Base-by-base conservation (phyloP, 2,888 invertebrate species). In the Lepidocyrtinus sp. region DNA sequence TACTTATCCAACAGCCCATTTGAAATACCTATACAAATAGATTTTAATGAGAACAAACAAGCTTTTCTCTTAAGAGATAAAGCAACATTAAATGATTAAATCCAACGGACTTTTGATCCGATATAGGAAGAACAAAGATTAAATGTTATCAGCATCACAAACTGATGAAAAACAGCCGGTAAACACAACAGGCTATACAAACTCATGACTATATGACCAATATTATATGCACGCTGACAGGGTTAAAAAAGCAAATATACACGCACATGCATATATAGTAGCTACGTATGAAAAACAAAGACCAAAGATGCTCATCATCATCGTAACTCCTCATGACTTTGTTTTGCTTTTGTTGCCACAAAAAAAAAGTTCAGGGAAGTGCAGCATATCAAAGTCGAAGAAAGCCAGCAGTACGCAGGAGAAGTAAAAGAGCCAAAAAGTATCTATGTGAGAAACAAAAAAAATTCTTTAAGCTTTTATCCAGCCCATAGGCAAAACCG, bases 401-500 rank as follows among this genome's bases (percentile, higher is more conserved):
- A 26, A 36, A 36, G 12, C 36, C 36, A 36, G 36, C 5, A 7
- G 36, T 36, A 36, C 5, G 36, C 36, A 36, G 5, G 5, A 7
- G 36, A 36, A 36, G 12, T 7, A 36, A 12, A 12, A 36, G 36
- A 36, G 36, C 5, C 5, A 36, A 36, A n/a, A 36, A 36, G 36
- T 36, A 36, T 12, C 5, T 5, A 5, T 7, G 12, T 36, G 36
- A 12, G 5, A 36, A 36, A 36, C 36, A 36, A 36, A 36, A 36
- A 36, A 36, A 12, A 26, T 3, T 64, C 26, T 64, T 64, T 64
- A n/a, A n/a, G 36, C 26, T 65, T 78, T 78, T 75, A 77, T 77
- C 77, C 77, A 77, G 77, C 77, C 77, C 70, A 64, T 77, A 77
- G 71, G 77, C 77, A 77, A 19, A 69, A 25, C 75, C 75, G 75